These are phyloP conservation scores for Pomacea canaliculata DNA, from an alignment of 2,888 invertebrate genomes.

Conservation along the genomic window DNA sequence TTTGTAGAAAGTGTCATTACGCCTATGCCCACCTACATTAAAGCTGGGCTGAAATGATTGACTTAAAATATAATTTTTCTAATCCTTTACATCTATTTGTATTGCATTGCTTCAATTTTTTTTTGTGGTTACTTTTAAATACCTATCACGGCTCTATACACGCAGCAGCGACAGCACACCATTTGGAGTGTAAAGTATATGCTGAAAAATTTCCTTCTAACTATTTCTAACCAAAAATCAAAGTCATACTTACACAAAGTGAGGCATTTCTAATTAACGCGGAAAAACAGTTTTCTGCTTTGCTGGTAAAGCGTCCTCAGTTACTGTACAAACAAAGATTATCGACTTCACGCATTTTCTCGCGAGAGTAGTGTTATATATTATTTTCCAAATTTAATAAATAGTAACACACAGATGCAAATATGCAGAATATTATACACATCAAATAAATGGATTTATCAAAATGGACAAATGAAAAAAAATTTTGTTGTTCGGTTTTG, in stretches of 20 bases:
- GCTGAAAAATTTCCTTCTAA: too few relatives aligned
- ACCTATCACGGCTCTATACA: too few relatives aligned
- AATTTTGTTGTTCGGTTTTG: background rate
- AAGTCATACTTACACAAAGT: slow-evolving; percentile 9
- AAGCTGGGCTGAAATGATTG: too few relatives aligned
- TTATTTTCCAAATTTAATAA: slow-evolving; percentile 14
- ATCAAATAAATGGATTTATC: background rate
- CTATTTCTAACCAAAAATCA: too few relatives aligned
- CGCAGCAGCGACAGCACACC: too few relatives aligned
- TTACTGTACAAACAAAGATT: slow-evolving; percentile 21
- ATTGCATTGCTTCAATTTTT: too few relatives aligned
- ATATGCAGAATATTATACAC: background rate
- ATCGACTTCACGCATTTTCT: slow-evolving; percentile 10
- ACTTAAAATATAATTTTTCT: too few relatives aligned
- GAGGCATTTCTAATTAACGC: slow-evolving; percentile 16
- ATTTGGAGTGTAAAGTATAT: too few relatives aligned
- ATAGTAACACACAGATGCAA: background rate
- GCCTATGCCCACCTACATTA: too few relatives aligned
- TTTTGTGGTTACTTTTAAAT: too few relatives aligned
- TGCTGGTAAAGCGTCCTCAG: slow-evolving; percentile 21
- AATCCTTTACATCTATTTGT: too few relatives aligned
- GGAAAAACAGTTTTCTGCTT: slow-evolving; percentile 17
- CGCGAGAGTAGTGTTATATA: slow-evolving; percentile 3
- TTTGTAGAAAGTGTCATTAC: too few relatives aligned
- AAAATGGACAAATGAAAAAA: background rate